These are phyloP conservation scores for Gnathonemus longibarbis DNA, from an alignment of 2,113 vertebrate genomes.

Conservation along the genomic window DNA sequence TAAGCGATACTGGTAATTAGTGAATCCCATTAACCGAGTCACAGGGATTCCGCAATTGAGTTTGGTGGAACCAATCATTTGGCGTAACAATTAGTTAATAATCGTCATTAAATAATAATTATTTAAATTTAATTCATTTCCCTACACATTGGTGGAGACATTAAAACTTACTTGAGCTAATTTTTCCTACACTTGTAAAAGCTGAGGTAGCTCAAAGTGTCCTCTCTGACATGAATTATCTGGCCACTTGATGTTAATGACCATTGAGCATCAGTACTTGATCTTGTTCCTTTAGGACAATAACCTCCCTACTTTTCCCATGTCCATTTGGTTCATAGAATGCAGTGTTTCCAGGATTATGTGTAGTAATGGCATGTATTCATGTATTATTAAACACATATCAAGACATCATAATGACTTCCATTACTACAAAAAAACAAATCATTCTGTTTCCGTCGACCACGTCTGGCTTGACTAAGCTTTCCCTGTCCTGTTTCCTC, in stretches of 20 bases:
- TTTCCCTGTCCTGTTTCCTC: background rate
- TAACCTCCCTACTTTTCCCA: background rate
- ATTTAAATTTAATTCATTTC: too few species aligned
- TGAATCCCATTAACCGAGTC: too few species aligned
- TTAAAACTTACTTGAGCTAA: too few species aligned
- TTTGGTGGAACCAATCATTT: too few species aligned
- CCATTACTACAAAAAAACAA: background rate
- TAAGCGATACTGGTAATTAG: too few species aligned
- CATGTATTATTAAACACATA: background rate
- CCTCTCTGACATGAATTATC: background rate
- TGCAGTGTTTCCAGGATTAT: background rate
- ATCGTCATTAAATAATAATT: too few species aligned
- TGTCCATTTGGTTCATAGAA: background rate
- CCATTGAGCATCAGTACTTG: background rate
- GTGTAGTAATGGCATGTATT: background rate
- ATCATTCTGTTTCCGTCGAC: background rate
- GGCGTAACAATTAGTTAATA: background rate
- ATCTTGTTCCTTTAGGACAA: background rate
- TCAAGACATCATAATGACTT: background rate
- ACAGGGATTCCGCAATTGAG: too few species aligned
- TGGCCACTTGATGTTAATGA: background rate
- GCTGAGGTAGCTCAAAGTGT: background rate
- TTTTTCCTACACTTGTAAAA: background rate
- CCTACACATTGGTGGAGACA: too few species aligned
- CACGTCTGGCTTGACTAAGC: background rate